Evolutionary conservation across 2,113 vertebrate genomes (phyloP).

Genomic region (Verasper variegatus): DNA sequence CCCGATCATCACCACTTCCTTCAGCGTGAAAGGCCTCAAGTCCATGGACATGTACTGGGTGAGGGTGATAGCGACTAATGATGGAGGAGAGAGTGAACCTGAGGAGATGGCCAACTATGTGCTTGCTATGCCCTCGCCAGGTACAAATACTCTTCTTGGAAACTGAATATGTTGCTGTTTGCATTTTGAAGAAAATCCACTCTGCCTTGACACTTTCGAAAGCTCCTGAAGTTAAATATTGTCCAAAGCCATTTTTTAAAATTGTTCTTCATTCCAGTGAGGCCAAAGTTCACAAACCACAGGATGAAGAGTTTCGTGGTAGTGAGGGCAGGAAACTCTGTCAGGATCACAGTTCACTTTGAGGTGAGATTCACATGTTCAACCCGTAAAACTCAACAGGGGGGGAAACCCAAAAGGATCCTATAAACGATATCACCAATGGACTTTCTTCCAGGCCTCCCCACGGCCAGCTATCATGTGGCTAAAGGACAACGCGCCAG

Average conservation of each 20-base stretch:
- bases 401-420: too few species aligned
- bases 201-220: not conserved
- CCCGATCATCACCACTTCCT: constrained; percentile 76
- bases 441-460: constrained; percentile 79
- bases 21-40: constrained; percentile 84
- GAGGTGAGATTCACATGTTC: constrained; percentile 80
- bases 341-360: constrained; percentile 85
- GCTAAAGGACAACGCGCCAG: constrained; percentile 87
- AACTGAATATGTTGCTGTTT: too few species aligned
- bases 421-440: not conserved
- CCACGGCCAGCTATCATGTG: constrained; percentile 86
- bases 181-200: not conserved
- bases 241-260: not conserved
- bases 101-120: constrained; percentile 77
- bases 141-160: constrained; percentile 58
- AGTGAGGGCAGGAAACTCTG: constrained; percentile 84
- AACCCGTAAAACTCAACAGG: not conserved
- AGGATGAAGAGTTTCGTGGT: constrained; percentile 83
- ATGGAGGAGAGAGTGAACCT: constrained; percentile 81
- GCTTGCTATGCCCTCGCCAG: constrained; percentile 74
- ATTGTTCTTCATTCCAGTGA: constrained; percentile 76
- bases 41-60: constrained; percentile 83
- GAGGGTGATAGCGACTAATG: constrained; percentile 84
- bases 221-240: constrained; percentile 1
- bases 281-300: constrained; percentile 85